Evolutionary conservation across 2,797 vertebrate species (phyloP).

Genomic region (Molossus alvarezi): DNA sequence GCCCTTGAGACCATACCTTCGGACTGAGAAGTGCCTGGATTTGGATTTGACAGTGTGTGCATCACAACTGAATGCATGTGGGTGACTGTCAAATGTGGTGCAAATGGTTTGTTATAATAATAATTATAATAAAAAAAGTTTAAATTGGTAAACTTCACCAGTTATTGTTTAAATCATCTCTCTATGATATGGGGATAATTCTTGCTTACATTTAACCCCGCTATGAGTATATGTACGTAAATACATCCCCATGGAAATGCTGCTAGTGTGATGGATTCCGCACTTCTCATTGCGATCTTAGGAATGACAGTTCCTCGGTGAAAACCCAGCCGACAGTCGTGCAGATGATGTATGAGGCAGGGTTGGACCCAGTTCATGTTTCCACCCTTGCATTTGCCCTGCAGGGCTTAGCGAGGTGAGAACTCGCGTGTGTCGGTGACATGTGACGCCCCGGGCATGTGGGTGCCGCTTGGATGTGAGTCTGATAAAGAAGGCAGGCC

Average conservation of each 20-base stretch:
- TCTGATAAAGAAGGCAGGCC: slow-evolving; percentile 50
- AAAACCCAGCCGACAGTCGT: background rate
- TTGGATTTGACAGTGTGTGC: background rate
- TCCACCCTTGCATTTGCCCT: background rate
- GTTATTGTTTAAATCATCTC: slow-evolving; percentile 7
- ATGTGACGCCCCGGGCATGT: slow-evolving; percentile 11
- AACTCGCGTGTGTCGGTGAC: slow-evolving; percentile 59
- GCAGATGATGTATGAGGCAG: slow-evolving; percentile 33
- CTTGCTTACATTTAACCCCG: background rate
- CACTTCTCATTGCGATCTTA: background rate
- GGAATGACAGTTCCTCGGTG: slow-evolving; percentile 5
- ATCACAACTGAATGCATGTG: background rate
- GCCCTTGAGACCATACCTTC: background rate
- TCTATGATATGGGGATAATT: background rate
- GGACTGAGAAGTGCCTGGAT: background rate
- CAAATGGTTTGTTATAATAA: background rate
- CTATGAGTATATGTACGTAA: background rate
- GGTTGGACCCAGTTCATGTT: background rate
- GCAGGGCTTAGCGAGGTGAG: background rate
- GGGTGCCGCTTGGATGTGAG: slow-evolving; percentile 14
- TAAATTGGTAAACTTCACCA: background rate
- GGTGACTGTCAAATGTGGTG: background rate
- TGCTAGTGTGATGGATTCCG: background rate
- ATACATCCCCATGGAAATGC: background rate
- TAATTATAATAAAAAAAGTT: background rate